Evolutionary conservation across 1,140 invertebrate species (phyloP), one percentile per base, ranked within the genome.

Genomic region (Drosophila nebulosa): DNA sequence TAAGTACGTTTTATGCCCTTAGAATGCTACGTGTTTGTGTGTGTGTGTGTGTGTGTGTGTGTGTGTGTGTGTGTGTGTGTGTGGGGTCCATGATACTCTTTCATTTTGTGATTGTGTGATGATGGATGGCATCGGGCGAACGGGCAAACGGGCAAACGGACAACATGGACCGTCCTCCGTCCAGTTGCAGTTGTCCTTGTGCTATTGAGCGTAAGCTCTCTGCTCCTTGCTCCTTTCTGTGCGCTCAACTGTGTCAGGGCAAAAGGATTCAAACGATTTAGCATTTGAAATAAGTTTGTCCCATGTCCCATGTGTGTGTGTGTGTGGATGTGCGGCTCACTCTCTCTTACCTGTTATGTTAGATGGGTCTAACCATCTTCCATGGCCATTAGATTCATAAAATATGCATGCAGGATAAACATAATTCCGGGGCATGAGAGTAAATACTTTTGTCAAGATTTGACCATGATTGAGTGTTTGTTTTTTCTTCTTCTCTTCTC

Each of bases 21-120:
- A 88, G 78, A 88, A 79, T 86, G 84, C 71, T 89, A 84, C 79
- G 74, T 81, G 81, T 78, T 69, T 16, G 51, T 50, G 59, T 42
- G 6, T 42, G 56, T 18, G 36, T 42, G 16, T 12, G 26, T 26
- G 30, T 39, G 27, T 26, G 21, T 60, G 64, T 50, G 60, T 64
- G 50, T 75, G 21, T 60, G 64, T 59, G 64, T 64, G 57, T 75
- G 66, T 51, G 50, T 42, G 55, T 58, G 61, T 53, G 68, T 60
- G 57, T 55, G 61, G 56, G 56, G 66, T 63, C 65, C 71, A 79
- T 88, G 78, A 88, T 88, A 88, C 83, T 88, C 52, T 46, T 46
- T 55, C 83, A 89, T 88, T 88, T 88, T 88, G 84, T 88, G 83
- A 88, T 88, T 88, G 83, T 88, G 83, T 88, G 83, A 88, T 88